These are phyloP conservation scores for Rhynchopsitta pachyrhyncha DNA, from an alignment of 2,113 vertebrate genomes.

Conservation along the genomic window DNA sequence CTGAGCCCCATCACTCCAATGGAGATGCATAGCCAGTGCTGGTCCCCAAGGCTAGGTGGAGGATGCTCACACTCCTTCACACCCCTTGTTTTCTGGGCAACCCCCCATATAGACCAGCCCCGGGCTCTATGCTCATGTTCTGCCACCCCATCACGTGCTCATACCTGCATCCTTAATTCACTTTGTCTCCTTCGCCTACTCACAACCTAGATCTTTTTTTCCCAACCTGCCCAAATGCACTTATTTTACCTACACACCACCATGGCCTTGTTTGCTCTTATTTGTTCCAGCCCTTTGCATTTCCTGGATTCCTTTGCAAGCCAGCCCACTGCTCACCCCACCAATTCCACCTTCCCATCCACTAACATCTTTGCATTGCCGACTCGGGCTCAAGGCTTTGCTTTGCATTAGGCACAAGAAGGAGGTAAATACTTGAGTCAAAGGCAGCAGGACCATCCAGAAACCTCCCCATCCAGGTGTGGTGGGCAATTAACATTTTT, in stretches of 20 bases:
- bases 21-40: fast-evolving
- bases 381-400: fast-evolving
- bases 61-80: neutral
- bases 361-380: fast-evolving
- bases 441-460: neutral
- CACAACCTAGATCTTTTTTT: neutral
- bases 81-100: neutral
- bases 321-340: neutral
- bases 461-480: neutral
- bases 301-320: neutral
- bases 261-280: fast-evolving
- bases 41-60: fast-evolving
- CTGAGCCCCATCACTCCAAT: fast-evolving
- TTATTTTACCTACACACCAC: neutral
- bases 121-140: neutral
- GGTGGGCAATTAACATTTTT: slow-evolving; percentile 27
- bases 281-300: neutral
- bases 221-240: neutral
- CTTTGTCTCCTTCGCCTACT: neutral
- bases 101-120: neutral
- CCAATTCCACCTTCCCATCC: neutral
- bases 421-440: fast-evolving
- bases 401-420: neutral
- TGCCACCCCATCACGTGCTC: neutral
- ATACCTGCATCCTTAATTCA: neutral